phyloP scores from a whole-genome alignment of 2,797 vertebrate species.

The Furcifer pardalis region DNA sequence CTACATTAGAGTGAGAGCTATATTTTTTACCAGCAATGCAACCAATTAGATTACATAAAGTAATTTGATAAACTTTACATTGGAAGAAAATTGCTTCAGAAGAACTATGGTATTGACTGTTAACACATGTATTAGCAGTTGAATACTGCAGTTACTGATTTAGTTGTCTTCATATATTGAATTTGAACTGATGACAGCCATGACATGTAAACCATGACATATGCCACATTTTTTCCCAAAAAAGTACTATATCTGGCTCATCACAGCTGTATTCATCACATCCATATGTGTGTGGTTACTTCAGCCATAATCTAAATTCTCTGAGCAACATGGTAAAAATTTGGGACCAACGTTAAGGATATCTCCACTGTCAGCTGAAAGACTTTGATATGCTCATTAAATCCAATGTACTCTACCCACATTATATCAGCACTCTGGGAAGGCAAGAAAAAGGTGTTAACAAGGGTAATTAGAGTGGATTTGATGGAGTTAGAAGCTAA shows the following conservation, averaged over 20 bases:
- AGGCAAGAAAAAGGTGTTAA: constrained; percentile 39
- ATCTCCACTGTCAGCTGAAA: constrained; percentile 28
- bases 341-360: constrained; percentile 27
- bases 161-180: constrained; percentile 42
- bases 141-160: constrained; percentile 34
- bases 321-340: constrained; percentile 35
- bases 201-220: constrained; percentile 9
- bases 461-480: constrained; percentile 38
- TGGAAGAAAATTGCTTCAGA: constrained; percentile 36
- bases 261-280: constrained; percentile 11
- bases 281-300: constrained; percentile 16
- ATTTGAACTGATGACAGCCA: constrained; percentile 6
- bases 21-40: constrained; percentile 29
- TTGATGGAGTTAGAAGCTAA: constrained; percentile 47
- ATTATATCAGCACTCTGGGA: constrained; percentile 41
- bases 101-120: constrained; percentile 30
- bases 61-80: neutral
- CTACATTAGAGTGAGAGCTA: constrained; percentile 8
- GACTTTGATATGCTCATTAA: constrained; percentile 46
- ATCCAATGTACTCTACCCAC: constrained; percentile 20
- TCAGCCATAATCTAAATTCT: constrained; percentile 34
- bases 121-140: constrained; percentile 12
- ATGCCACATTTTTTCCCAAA: constrained; percentile 27
- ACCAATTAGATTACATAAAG: constrained; percentile 21
- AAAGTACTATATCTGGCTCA: constrained; percentile 12